phyloP scores from a whole-genome alignment of 2,797 vertebrate species.

The Hydrocynus forskahlii region DNA sequence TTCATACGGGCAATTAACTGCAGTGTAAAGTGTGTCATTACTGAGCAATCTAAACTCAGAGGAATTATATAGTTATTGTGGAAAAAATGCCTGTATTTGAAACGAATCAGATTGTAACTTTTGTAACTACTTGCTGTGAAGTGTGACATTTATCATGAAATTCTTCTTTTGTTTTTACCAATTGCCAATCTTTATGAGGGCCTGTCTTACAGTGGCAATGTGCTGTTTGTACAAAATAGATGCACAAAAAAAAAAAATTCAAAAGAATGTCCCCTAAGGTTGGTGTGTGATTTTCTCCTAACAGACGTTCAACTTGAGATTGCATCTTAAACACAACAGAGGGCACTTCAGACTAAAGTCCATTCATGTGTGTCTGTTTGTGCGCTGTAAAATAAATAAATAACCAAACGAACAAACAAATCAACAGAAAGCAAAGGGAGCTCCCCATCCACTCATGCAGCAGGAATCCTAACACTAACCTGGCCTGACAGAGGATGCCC shows the following conservation, averaged over 20 bases:
- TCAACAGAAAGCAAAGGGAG: neutral
- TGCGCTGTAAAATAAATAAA: conserved; percentile 22
- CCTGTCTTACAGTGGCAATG: neutral
- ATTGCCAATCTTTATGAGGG: neutral
- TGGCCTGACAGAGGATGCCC: conserved; percentile 64
- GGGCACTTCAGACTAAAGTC: neutral
- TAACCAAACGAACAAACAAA: neutral
- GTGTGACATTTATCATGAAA: neutral
- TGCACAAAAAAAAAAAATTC: neutral
- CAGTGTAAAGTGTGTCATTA: too few species aligned
- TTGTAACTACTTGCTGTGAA: too few species aligned
- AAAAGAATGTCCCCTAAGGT: neutral
- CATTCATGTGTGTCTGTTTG: conserved; percentile 15
- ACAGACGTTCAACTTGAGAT: neutral
- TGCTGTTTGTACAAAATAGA: neutral
- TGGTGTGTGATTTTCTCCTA: neutral
- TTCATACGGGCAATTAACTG: too few species aligned
- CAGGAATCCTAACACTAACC: conserved; percentile 67
- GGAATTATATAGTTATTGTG: too few species aligned
- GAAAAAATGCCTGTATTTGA: too few species aligned
- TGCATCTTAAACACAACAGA: neutral
- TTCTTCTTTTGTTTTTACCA: neutral
- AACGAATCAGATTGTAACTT: too few species aligned
- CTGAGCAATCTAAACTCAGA: too few species aligned
- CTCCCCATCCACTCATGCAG: conserved; percentile 58